Conservation (phyloP, 2,888 invertebrate genomes). For the Ennomos erosarius region DNA sequence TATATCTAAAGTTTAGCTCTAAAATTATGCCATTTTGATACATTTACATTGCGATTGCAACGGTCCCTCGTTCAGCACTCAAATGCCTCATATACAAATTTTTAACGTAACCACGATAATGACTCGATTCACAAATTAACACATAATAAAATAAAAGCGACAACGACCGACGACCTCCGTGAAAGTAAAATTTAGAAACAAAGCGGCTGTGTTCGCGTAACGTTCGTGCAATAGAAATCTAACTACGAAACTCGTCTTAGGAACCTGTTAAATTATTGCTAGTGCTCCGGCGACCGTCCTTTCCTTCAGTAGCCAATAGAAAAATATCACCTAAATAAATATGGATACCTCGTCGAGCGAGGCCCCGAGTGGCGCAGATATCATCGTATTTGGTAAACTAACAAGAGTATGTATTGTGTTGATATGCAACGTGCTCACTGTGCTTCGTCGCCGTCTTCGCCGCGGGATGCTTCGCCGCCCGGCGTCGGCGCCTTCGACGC, state of each 20-base stretch:
- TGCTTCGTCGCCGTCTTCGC: slow-evolving; percentile 44
- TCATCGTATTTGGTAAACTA: slow-evolving; percentile 75
- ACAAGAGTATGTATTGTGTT: slow-evolving; percentile 71
- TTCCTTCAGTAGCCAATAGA: slow-evolving; percentile 85
- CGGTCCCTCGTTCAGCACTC: slow-evolving; percentile 84
- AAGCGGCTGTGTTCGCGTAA: slow-evolving; percentile 84
- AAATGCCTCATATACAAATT: slow-evolving; percentile 82
- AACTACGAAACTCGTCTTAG: slow-evolving; percentile 84
- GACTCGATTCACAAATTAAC: slow-evolving; percentile 61
- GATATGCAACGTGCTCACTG: slow-evolving; percentile 63
- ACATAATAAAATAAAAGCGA: slow-evolving; percentile 66
- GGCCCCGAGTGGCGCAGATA: slow-evolving; percentile 50
- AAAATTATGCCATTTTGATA: slow-evolving; percentile 85
- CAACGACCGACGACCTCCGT: slow-evolving; percentile 60
- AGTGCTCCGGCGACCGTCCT: slow-evolving; percentile 71
- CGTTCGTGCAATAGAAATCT: slow-evolving; percentile 82
- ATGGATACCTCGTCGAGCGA: slow-evolving; percentile 70
- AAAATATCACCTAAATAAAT: slow-evolving; percentile 86
- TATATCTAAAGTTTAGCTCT: slow-evolving; percentile 81
- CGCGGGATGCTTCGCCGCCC: slow-evolving; percentile 44
- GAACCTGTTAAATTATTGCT: slow-evolving; percentile 85
- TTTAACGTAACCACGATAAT: slow-evolving; percentile 75
- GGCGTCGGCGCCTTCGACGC: slow-evolving; percentile 51
- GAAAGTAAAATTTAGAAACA: slow-evolving; percentile 70
- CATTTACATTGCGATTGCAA: slow-evolving; percentile 85